Evolutionary conservation across 2,888 invertebrate genomes (phyloP), one percentile per base, ranked within the genome.

Genomic region (Ceriagrion tenellum): DNA sequence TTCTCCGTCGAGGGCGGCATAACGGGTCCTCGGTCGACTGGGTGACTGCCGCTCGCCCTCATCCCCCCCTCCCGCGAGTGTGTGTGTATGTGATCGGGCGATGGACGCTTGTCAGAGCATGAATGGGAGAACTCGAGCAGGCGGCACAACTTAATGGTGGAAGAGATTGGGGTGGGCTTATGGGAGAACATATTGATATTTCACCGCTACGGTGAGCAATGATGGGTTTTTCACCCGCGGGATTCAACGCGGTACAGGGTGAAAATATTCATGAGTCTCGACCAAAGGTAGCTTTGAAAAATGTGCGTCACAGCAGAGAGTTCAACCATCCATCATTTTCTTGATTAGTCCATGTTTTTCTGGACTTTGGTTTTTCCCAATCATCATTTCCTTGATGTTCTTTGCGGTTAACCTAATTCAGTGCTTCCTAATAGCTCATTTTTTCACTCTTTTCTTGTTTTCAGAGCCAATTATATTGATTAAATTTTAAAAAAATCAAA

Each of bases 101-200:
- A 47, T 55, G 69, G 93, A 93, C 47, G 69, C 69, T 69, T 74
- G 35, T 69, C 93, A 69, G 93, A 69, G 93, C 93, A 69, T 93
- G 93, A 93, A 93, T 74, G 93, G 63, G 74, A 23, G 13, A 10
- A 40, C 40, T 40, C 47, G 26, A 10, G 40, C 10, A 35, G 26
- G 35, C 0, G 23, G 18, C 10, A 40, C 63, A 13, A 26, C 63
- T 81, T 35, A 81, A 81, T 81, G 81, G 81, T 18, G 81, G 81
- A 81, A 81, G 81, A 81, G 35, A 81, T 35, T 81, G 16, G 59
- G 59, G 59, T 2, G 47, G 35, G 81, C 81, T 81, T 35, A 81
- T 81, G 81, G 81, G 35, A 81, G 81, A 81, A 35, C 81, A 16
- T 81, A 81, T 81, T 35, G 35, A 81, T 81, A 81, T 81, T 81